These are phyloP conservation scores for Drosophila teissieri DNA, from an alignment of 1,140 invertebrate genomes.

Conservation along the genomic window DNA sequence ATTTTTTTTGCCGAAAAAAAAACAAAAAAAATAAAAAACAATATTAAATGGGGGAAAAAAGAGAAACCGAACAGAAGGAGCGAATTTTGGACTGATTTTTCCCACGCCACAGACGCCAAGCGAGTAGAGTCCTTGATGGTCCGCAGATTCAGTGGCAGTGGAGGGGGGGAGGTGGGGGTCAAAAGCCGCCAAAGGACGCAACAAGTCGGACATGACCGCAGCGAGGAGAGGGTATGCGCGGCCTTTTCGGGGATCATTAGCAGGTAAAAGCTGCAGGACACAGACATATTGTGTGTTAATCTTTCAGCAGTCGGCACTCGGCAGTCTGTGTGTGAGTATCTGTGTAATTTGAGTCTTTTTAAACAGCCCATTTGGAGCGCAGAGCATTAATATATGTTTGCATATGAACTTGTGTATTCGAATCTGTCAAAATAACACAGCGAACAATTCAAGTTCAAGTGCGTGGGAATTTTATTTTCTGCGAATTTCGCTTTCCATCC, in stretches of 20 bases:
- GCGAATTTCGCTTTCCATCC: conserved; percentile 55
- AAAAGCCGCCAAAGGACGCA: conserved; percentile 35
- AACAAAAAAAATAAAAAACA: conserved; percentile 18
- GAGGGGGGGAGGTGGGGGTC: background rate
- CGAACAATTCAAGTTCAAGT: conserved; percentile 76
- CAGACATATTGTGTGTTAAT: conserved; percentile 48
- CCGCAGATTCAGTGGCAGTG: background rate
- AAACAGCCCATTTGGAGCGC: conserved; percentile 24
- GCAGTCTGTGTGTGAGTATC: conserved; percentile 33
- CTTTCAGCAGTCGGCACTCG: background rate
- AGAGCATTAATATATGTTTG: conserved; percentile 18
- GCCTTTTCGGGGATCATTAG: conserved; percentile 55
- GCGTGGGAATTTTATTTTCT: conserved; percentile 73
- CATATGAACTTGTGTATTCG: conserved; percentile 17
- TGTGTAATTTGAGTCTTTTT: conserved; percentile 72
- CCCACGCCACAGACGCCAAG: conserved; percentile 47
- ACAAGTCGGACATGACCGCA: conserved; percentile 56
- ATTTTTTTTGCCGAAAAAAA: conserved; percentile 31
- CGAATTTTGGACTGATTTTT: conserved; percentile 35
- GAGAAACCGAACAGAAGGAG: conserved; percentile 36
- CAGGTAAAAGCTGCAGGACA: conserved; percentile 62
- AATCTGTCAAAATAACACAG: conserved; percentile 66
- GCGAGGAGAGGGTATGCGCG: conserved; percentile 55
- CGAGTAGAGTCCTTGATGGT: conserved; percentile 36
- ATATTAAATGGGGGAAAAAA: conserved; percentile 9